These are phyloP conservation scores for Thecocarcelia acutangulata DNA, from an alignment of 2,888 invertebrate genomes.

Conservation along the genomic window DNA sequence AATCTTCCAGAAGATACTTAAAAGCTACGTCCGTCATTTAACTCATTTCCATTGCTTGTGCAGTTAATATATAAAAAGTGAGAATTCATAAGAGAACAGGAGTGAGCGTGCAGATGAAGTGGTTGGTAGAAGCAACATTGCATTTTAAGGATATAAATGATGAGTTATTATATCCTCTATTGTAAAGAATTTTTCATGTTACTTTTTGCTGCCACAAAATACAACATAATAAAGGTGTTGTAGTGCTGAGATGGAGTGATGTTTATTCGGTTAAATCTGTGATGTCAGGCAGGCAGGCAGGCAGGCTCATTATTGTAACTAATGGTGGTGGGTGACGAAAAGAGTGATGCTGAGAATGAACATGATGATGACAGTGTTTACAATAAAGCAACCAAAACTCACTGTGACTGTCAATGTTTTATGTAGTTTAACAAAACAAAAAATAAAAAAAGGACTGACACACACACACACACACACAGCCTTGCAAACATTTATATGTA, in stretches of 20 bases:
- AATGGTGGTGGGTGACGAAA: slow-evolving; percentile 58
- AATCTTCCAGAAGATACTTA: too few relatives aligned
- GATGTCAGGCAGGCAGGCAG: slow-evolving; percentile 20
- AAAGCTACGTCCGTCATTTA: too few relatives aligned
- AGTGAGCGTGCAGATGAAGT: slow-evolving; percentile 14
- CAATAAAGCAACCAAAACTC: slow-evolving; percentile 44
- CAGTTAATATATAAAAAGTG: not conserved
- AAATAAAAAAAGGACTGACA: not conserved
- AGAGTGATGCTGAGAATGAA: slow-evolving; percentile 32
- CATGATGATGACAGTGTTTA: slow-evolving; percentile 42
- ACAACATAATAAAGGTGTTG: slow-evolving; percentile 64
- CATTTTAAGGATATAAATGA: slow-evolving; percentile 65
- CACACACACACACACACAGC: slow-evolving; percentile 1
- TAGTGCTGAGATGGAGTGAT: slow-evolving; percentile 40
- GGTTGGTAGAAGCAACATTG: slow-evolving; percentile 43
- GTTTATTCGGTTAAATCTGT: slow-evolving; percentile 18
- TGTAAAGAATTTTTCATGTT: slow-evolving; percentile 55
- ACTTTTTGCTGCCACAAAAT: slow-evolving; percentile 57
- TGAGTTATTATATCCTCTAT: slow-evolving; percentile 66
- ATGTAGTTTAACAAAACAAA: slow-evolving; percentile 36
- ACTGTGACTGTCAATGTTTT: slow-evolving; percentile 48
- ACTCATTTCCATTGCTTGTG: too few relatives aligned
- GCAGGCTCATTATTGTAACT: not conserved
- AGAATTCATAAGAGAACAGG: slow-evolving; percentile 19
- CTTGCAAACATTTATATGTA: not conserved